Conservation (phyloP, 2,113 vertebrate genomes). For the Blennius ocellaris region DNA sequence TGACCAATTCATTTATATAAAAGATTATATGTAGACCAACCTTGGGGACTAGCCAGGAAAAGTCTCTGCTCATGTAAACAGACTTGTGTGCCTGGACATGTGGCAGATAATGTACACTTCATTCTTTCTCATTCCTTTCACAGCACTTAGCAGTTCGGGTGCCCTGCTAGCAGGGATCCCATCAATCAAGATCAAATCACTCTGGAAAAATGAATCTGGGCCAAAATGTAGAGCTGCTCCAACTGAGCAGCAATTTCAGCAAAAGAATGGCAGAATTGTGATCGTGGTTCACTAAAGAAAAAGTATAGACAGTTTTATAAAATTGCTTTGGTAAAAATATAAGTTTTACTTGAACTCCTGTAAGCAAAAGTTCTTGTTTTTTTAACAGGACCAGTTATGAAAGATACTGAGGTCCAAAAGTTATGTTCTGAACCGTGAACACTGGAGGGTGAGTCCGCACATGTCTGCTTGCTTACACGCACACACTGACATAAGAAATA, state of each 20-base stretch:
- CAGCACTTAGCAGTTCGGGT: conserved; percentile 49
- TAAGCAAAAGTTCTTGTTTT: too few species aligned
- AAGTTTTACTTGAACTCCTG: too few species aligned
- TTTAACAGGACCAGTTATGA: too few species aligned
- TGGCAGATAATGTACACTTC: conserved; percentile 35
- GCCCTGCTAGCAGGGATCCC: conserved; percentile 50
- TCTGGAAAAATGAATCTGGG: conserved; percentile 50
- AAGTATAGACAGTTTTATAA: too few species aligned
- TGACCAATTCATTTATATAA: conserved; percentile 59
- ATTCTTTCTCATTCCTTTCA: conserved; percentile 37
- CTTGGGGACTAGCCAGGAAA: conserved; percentile 41
- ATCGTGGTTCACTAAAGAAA: conserved; percentile 23
- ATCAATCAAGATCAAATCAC: conserved; percentile 71
- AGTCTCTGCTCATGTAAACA: conserved; percentile 61
- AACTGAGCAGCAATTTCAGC: conserved; percentile 25
- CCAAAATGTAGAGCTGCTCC: conserved; percentile 43
- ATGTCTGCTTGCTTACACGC: too few species aligned
- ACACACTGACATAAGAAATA: too few species aligned
- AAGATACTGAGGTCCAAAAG: too few species aligned
- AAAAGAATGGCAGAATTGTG: conserved; percentile 39
- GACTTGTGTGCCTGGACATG: conserved; percentile 43
- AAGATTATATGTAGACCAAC: conserved; percentile 43
- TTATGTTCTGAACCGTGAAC: too few species aligned
- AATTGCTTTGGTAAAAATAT: too few species aligned
- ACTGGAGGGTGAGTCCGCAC: too few species aligned